phyloP scores from a whole-genome alignment of 2,113 vertebrate genomes.

The Chaetodon auriga region DNA sequence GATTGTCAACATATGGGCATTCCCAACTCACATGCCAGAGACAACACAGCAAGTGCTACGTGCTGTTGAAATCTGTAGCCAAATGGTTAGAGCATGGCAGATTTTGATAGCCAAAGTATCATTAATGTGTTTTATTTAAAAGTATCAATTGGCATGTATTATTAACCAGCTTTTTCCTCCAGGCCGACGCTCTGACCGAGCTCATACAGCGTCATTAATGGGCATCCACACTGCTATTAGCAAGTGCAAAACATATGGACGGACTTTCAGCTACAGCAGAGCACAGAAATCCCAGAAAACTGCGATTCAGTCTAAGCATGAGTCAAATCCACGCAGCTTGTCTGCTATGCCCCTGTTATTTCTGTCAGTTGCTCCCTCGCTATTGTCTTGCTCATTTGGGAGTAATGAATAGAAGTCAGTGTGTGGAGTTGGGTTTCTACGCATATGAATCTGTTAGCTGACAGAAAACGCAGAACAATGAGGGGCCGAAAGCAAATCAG shows the following conservation, averaged over 20 bases:
- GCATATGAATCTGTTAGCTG: constrained; percentile 39
- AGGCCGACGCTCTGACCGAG: not conserved
- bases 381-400: constrained; percentile 55
- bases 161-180: constrained; percentile 29
- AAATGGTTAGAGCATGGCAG: not conserved
- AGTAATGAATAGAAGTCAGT: constrained; percentile 49
- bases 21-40: constrained; percentile 1
- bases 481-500: constrained; percentile 36
- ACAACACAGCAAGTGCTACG: constrained; percentile 4
- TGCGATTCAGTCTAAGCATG: not conserved
- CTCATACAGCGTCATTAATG: constrained; percentile 1
- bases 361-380: constrained; percentile 29
- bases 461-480: constrained; percentile 51
- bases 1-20: constrained; percentile 12
- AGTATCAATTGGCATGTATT: constrained; percentile 20
- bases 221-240: not conserved
- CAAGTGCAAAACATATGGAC: not conserved
- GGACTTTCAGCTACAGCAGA: not conserved
- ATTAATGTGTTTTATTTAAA: constrained; percentile 29
- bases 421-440: constrained; percentile 18
- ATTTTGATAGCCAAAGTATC: constrained; percentile 1
- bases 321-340: constrained; percentile 33
- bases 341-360: constrained; percentile 31
- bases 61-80: constrained; percentile 8
- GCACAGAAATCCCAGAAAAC: constrained; percentile 18